These are phyloP conservation scores for Nestor notabilis DNA, from an alignment of 2,113 vertebrate species.

Conservation along the genomic window DNA sequence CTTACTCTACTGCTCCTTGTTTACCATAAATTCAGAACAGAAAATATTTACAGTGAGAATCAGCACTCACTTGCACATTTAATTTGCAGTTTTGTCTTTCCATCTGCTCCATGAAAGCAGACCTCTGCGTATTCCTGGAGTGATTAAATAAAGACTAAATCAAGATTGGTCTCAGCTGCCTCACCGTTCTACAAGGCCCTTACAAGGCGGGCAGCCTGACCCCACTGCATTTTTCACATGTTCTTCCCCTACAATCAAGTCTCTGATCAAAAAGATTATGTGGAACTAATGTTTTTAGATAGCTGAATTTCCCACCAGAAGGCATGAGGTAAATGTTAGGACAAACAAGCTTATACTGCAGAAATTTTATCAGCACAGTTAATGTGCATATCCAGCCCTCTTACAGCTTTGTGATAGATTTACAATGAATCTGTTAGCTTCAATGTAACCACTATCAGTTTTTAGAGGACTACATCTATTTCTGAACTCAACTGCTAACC, in stretches of 20 bases:
- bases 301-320: conserved; percentile 10
- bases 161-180: not conserved
- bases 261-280: not conserved
- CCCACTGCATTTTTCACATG: not conserved
- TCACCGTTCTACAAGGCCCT: not conserved
- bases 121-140: not conserved
- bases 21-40: not conserved
- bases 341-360: not conserved
- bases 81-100: not conserved
- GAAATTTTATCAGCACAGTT: not conserved
- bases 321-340: not conserved
- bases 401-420: not conserved
- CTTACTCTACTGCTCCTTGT: not conserved
- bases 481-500: not conserved
- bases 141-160: conserved; percentile 17
- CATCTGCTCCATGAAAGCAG: not conserved
- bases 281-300: conserved; percentile 18
- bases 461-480: not conserved
- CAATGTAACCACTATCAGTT: not conserved
- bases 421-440: not conserved
- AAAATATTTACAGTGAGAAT: not conserved
- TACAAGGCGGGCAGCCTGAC: not conserved
- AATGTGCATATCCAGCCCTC: not conserved
- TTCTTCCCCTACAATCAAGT: not conserved
- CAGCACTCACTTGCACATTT: not conserved